phyloP scores from a whole-genome alignment of 2,888 invertebrate genomes.

The Lochmaea capreae region DNA sequence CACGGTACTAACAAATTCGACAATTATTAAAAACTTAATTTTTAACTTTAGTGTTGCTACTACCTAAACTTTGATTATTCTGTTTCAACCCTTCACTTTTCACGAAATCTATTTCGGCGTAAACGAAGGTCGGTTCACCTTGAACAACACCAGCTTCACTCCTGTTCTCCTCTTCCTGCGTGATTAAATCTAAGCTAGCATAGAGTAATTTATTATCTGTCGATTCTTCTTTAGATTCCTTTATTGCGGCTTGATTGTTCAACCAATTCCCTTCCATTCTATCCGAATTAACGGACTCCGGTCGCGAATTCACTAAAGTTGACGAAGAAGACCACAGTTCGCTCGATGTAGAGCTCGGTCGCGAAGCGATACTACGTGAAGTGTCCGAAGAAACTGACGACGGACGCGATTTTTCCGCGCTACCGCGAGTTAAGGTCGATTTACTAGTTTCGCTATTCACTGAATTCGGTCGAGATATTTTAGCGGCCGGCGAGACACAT shows the following conservation, averaged over 20 bases:
- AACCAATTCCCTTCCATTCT: constrained; percentile 41
- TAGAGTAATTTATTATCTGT: constrained; percentile 69
- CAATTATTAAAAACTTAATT: constrained; percentile 46
- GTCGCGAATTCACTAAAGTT: constrained; percentile 61
- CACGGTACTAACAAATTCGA: background rate
- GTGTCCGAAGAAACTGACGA: constrained; percentile 49
- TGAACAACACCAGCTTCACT: constrained; percentile 40
- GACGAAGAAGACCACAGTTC: constrained; percentile 62
- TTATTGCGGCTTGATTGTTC: constrained; percentile 54
- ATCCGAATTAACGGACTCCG: constrained; percentile 62
- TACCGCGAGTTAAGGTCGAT: constrained; percentile 22
- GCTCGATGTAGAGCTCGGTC: constrained; percentile 62
- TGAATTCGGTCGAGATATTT: constrained; percentile 61
- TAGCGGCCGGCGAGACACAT: constrained; percentile 53
- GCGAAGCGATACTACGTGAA: constrained; percentile 50
- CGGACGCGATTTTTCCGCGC: constrained; percentile 56
- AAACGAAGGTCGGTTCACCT: constrained; percentile 69
- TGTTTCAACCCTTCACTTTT: constrained; percentile 69
- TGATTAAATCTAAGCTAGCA: constrained; percentile 74
- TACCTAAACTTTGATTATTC: constrained; percentile 43
- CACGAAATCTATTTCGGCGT: constrained; percentile 85
- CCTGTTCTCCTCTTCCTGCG: constrained; percentile 53
- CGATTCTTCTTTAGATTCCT: constrained; percentile 49
- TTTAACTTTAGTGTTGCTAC: constrained; percentile 56
- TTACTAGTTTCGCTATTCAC: constrained; percentile 58